phyloP scores from a whole-genome alignment of 2,113 vertebrate genomes.

The Otus sunia region DNA sequence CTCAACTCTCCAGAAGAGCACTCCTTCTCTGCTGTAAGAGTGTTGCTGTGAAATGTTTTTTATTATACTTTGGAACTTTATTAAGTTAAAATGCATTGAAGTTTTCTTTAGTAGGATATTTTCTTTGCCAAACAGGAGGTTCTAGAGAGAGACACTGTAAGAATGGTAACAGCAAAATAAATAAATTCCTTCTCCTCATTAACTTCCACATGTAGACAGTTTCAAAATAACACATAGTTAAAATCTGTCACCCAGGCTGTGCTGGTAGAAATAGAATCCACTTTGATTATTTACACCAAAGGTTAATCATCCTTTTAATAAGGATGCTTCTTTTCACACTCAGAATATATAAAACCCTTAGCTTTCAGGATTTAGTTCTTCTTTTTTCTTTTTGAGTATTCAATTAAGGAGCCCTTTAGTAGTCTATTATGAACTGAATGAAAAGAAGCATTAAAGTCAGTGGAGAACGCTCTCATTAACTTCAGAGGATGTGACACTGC shows the following conservation, averaged over 20 bases:
- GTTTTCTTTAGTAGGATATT: not conserved
- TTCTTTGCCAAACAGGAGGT: not conserved
- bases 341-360: not conserved
- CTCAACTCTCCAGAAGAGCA: not conserved
- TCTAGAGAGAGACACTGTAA: not conserved
- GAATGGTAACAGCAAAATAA: not conserved
- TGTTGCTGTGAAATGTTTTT: not conserved
- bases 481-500: not conserved
- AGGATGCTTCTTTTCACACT: not conserved
- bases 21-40: not conserved
- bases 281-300: slow-evolving; percentile 5
- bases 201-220: not conserved
- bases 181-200: slow-evolving; percentile 1
- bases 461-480: not conserved
- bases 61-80: not conserved
- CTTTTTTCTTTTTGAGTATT: not conserved
- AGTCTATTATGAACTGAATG: not conserved
- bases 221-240: not conserved
- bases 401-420: not conserved
- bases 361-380: not conserved
- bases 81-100: not conserved
- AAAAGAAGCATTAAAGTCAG: not conserved
- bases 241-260: not conserved
- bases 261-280: not conserved
- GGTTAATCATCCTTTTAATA: slow-evolving; percentile 7